Evolutionary conservation across 2,797 vertebrate species (phyloP), one percentile per base, ranked within the genome.

Genomic region (Staurois parvus): DNA sequence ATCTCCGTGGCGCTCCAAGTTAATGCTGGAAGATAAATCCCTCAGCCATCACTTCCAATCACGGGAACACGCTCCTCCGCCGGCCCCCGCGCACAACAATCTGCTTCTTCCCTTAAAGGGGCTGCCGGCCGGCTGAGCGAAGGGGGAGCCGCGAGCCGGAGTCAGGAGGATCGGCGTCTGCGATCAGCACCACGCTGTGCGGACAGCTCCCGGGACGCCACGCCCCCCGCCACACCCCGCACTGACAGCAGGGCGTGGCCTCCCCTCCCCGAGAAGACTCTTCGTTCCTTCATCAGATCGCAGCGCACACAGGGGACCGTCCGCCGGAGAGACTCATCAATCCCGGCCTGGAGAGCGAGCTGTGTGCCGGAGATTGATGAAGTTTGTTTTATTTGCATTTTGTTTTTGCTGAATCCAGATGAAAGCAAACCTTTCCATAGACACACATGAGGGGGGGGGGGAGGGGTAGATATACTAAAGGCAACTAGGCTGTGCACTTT

Each of bases 41-140:
- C 93, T 96, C 94, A 92, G 94, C 95, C 95, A 94, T 95, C 96
- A 93, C 96, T 96, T 96, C 94, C 96, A 95, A 95, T 96, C 97
- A 94, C 96, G 95, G 95, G 95, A 95, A 92, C 92, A 94, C 96
- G 96, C 96, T 96, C 95, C 94, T 96, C 95, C 93, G 94, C 92
- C 92, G 92, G 11, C 17, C 93, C 94, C 87, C 88, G 89, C 90
- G 88, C 92, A 90, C 91, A 91, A 92, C 92, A 84, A 88, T 90
- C 92, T 88, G 91, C 92, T 92, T 93, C 94, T 52, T 59, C 19
- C 24, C 56, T 95, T 95, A 95, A 95, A 95, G 94, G 94, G 91
- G 93, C 93, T 93, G 93, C 28, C n/a, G 26, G 87, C 86, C 90
- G 92, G 89, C 88, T 69, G 91, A 92, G 88, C 84, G 84, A 66